A percentile compares a stretch with the other conserved stretches of the same genome.
Evolutionary conservation across 2,888 invertebrate genomes (phyloP).

Genomic region (Erebia aethiops): DNA sequence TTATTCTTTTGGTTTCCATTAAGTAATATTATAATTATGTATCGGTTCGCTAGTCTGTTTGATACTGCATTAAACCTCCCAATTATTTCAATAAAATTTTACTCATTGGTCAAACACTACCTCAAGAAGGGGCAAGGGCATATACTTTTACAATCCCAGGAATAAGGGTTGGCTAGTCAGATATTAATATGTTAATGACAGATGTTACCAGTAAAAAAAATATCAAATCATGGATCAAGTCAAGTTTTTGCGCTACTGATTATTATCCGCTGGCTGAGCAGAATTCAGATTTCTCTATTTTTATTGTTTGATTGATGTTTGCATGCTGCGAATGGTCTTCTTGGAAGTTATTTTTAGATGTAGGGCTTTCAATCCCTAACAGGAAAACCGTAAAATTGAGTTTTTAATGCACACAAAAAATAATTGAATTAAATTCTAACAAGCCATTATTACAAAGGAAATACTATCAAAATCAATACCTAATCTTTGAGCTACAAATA

Average conservation of each 20-base stretch:
- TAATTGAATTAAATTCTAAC: neutral
- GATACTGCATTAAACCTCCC: too few species aligned
- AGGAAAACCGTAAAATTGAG: constrained; percentile 16
- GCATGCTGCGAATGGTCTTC: constrained; percentile 21
- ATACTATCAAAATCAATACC: neutral
- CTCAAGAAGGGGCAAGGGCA: too few species aligned
- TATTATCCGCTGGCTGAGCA: constrained; percentile 16
- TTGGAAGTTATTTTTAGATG: constrained; percentile 21
- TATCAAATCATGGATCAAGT: constrained; percentile 18
- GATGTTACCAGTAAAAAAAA: constrained; percentile 2
- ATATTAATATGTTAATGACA: neutral
- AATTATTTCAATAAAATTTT: too few species aligned
- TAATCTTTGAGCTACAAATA: neutral
- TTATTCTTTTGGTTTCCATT: too few species aligned
- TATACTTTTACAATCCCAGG: too few species aligned
- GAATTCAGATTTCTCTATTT: constrained; percentile 35
- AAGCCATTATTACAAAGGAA: neutral
- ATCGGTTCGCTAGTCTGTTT: too few species aligned
- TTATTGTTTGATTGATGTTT: constrained; percentile 46
- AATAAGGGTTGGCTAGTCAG: too few species aligned
- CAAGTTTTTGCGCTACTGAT: constrained; percentile 25
- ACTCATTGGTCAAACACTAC: too few species aligned
- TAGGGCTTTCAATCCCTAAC: constrained; percentile 9
- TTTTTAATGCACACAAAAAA: too few species aligned
- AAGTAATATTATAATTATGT: too few species aligned